phyloP scores from a whole-genome alignment of 2,113 vertebrate genomes.

The Motacilla tschutschensis region DNA sequence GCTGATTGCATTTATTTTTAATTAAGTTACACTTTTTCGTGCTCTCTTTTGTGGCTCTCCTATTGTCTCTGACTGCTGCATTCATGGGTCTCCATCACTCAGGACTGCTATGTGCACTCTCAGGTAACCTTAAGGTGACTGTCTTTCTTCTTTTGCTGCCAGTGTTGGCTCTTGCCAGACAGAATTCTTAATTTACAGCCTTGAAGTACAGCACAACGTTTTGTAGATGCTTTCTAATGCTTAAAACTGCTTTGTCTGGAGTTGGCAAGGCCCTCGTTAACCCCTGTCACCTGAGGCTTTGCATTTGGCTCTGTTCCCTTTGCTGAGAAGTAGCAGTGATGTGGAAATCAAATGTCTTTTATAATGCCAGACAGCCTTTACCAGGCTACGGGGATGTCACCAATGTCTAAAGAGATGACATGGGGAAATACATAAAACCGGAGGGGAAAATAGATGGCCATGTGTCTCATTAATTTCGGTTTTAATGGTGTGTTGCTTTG shows the following conservation, averaged over 20 bases:
- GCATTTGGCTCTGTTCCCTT: constrained; percentile 45
- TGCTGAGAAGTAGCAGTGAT: constrained; percentile 39
- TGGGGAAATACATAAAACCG: constrained; percentile 30
- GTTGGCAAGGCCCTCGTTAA: constrained; percentile 40
- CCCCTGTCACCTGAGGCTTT: constrained; percentile 31
- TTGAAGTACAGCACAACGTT: background rate
- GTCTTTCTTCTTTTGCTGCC: background rate
- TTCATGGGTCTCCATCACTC: background rate
- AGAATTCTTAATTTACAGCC: constrained; percentile 14
- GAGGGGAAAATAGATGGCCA: constrained; percentile 22
- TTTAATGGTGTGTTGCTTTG: constrained; percentile 42
- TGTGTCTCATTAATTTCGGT: constrained; percentile 12
- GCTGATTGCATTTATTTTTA: background rate
- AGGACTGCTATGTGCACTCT: background rate
- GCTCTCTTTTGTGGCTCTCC: background rate
- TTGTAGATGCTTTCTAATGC: constrained; percentile 24
- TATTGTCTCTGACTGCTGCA: background rate
- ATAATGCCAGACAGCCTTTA: constrained; percentile 47
- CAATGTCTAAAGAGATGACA: constrained; percentile 41
- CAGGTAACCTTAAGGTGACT: background rate
- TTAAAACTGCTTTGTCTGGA: constrained; percentile 45
- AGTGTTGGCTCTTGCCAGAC: background rate
- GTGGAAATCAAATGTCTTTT: constrained; percentile 54
- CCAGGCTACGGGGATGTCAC: constrained; percentile 34
- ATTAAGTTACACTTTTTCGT: background rate